Percentiles rank a stretch among this genome's conserved stretches.
Conservation (phyloP, 2,797 vertebrate genomes). For the Malurus splendens region DNA sequence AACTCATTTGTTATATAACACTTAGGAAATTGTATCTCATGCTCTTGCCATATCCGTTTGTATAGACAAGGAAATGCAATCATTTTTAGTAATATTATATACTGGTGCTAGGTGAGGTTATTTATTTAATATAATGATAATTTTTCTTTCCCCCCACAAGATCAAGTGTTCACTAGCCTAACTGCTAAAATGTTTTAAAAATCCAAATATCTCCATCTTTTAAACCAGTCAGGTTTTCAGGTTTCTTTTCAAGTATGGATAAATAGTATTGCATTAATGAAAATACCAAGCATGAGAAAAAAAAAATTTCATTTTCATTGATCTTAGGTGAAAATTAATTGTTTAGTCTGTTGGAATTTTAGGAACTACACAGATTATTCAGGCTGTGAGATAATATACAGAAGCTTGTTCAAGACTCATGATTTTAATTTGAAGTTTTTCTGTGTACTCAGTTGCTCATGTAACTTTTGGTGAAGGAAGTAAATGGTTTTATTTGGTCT, state of each 20-base stretch:
- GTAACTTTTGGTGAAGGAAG: neutral
- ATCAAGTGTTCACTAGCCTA: neutral
- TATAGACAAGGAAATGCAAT: neutral
- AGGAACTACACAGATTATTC: neutral
- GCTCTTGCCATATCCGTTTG: neutral
- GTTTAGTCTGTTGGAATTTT: neutral
- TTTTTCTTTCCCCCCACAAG: neutral
- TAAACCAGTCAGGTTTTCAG: neutral
- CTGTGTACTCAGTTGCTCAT: neutral
- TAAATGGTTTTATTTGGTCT: neutral
- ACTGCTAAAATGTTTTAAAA: neutral
- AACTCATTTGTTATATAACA: neutral
- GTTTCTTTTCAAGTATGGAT: neutral
- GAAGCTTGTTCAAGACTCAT: neutral
- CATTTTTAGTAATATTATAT: neutral
- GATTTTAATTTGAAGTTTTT: neutral
- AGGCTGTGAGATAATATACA: neutral
- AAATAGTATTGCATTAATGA: neutral
- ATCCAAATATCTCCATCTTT: neutral
- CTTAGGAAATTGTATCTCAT: neutral
- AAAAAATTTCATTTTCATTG: neutral
- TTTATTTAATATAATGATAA: neutral
- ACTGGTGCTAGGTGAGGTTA: rapidly evolving
- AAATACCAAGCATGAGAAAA: neutral
- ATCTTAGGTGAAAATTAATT: neutral